Percentiles rank a stretch among this genome's conserved stretches.
Conservation (phyloP, 2,113 vertebrate genomes). For the Irena cyanogastra region DNA sequence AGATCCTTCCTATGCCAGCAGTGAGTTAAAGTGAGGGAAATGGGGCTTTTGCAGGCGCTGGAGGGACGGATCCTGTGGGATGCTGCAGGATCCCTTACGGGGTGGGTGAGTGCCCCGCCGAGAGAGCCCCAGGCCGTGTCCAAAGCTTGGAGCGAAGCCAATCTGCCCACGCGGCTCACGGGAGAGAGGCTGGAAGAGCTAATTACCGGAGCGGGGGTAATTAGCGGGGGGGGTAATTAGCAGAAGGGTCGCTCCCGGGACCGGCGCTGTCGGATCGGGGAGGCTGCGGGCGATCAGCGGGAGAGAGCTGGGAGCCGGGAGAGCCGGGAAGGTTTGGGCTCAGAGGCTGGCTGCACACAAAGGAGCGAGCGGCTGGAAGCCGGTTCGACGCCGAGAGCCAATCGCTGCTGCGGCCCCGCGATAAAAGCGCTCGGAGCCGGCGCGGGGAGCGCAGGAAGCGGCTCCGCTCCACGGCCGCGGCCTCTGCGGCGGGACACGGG, state of each 20-base stretch:
- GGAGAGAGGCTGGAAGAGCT: neutral
- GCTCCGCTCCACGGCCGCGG: neutral
- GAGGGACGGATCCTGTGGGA: neutral
- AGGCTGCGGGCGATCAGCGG: neutral
- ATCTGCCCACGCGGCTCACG: accelerated
- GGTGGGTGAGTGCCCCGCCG: neutral
- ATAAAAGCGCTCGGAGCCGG: slow-evolving; percentile 28
- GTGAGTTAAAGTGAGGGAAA: neutral
- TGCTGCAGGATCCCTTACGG: neutral
- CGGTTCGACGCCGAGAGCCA: neutral
- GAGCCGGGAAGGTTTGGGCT: neutral
- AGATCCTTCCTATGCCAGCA: neutral
- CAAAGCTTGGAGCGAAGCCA: neutral
- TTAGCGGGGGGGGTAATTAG: neutral
- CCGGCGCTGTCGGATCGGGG: accelerated
- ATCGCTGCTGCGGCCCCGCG: slow-evolving; percentile 25
- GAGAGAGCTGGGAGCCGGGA: neutral
- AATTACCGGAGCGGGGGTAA: neutral
- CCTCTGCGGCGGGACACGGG: neutral
- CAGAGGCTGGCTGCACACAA: slow-evolving; percentile 38
- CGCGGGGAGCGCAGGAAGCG: neutral
- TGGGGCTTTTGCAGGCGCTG: neutral
- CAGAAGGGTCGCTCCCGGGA: neutral
- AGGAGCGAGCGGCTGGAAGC: slow-evolving; percentile 19
- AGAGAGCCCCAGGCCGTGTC: neutral